Base-by-base conservation (phyloP, 2,113 vertebrate genomes). In the Peromyscus polionotus region DNA sequence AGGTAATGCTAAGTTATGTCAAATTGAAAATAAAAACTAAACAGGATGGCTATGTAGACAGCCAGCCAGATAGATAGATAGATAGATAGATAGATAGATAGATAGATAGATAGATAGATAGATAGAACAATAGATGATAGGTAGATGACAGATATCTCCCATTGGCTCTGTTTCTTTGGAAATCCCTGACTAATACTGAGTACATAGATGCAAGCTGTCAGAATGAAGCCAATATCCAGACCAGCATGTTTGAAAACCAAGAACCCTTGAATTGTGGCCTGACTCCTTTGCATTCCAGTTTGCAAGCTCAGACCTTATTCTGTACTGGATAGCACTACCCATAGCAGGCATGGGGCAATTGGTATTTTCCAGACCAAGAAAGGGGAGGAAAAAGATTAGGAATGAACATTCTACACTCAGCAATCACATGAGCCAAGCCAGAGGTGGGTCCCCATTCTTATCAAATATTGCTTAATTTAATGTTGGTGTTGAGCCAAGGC, bases 391-490 rank as follows among this genome's bases (percentile, higher is more conserved):
- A 93, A 76, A 67, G 5, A n/a, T 1, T 31, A 13, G 31, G 13
- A 24, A 92, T 72, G 67, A 97, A 59, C 45, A 63, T 77, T 91
- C 59, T 68, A 75, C 72, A 48, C 26, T 88, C 48, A 87, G 22
- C 6, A 88, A 45, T 67, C 10, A 0, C n/a, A 11, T 79, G 19
- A 92, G 57, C 88, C 80, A 95, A 88, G 48, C 36, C 24, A 83
- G 70, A 84, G 92, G 84, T 70, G 67, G 83, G 28, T 75, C 5
- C 24, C 48, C 81, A 45, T 39, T 88, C 88, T 95, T 96, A 96
- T 94, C 90, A 96, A 59, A 42, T 65, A 42, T 88, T 95, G 84
- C 79, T 90, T 96, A 87, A 92, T 95, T 96, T 90, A 93, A 96
- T 20, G 87, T 92, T 92, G 83, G 45, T 93, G 31, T 90, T 88